Evolutionary conservation across 92 coral and sea anemone genomes (phyloP), one percentile per base, ranked within the genome.

Genomic region (Palythoa grandiflora): DNA sequence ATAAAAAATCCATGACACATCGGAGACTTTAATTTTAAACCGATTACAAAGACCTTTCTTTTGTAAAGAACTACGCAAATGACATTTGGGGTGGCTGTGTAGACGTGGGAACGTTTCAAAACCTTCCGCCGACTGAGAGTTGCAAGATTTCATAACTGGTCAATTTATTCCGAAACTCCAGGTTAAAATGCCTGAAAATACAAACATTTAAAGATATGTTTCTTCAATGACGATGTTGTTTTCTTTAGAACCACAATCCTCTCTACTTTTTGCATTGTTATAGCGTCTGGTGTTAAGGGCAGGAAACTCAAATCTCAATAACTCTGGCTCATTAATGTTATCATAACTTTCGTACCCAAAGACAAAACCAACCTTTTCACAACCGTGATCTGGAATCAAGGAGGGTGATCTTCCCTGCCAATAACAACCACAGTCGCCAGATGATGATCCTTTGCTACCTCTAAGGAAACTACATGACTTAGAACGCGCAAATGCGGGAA

Each of bases 391-490:
- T 11, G 84, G 38, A 38, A 79, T 21, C 84, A 79, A 38, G 48
- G 53, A 61, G 7, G 84, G 84, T n/a, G 57, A 38, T 14, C 73
- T 61, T 12, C 74, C 20, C 17, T 54, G 73, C 71, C 79, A 38
- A 54, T 52, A 65, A 53, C 16, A 71, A 35, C 72, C 77, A 13
- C 48, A 80, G 17, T 60, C 71, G 17, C 72, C 44, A 52, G 79
- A 83, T 6, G 83, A 90, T 70, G 95, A 94, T 57, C 92, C 94
- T 79, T 76, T 88, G 77, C 97, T 94, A 7, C 92, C 89, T 2
- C 90, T 71, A 12, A 79, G n/a, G 38, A 86, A 75, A 39, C 91
- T 76, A n/a, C 94, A 80, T 37, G 93, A 88, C 51, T 88, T 88
- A 6, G 71, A 36, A 19, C 87, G 84, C 38, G 75, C 83, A 2